Evolutionary conservation across 2,888 invertebrate species (phyloP).

Genomic region (Trimorus sp.): DNA sequence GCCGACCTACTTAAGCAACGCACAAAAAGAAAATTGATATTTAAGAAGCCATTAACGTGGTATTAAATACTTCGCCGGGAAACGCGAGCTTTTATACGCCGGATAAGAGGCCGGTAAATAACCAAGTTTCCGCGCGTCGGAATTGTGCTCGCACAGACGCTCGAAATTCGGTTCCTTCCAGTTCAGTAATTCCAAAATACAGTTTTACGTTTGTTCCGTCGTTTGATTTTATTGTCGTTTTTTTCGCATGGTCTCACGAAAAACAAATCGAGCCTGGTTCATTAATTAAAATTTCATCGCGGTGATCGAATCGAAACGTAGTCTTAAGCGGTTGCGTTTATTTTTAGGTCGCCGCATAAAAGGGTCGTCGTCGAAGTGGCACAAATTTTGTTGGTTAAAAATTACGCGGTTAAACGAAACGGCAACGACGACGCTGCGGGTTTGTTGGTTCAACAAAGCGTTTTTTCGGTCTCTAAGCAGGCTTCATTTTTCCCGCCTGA

Average conservation of each 20-base stretch:
- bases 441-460: constrained; percentile 35
- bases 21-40: constrained; percentile 53
- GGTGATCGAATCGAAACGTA: no score
- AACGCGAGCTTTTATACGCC: constrained; percentile 25
- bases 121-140: constrained; percentile 23
- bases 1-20: constrained; percentile 36
- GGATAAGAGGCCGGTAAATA: constrained; percentile 37
- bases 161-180: neutral
- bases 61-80: constrained; percentile 37
- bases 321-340: no score
- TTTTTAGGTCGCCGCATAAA: no score
- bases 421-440: constrained; percentile 27
- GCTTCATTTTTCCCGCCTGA: constrained; percentile 57
- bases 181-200: neutral
- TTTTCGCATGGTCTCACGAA: no score
- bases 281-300: no score
- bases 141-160: constrained; percentile 20
- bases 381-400: constrained; percentile 26
- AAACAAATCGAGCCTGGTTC: no score
- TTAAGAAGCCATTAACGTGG: constrained; percentile 49
- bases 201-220: neutral
- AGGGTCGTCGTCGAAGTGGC: no score
- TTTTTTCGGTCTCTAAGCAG: constrained; percentile 41
- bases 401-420: constrained; percentile 16
- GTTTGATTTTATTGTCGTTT: neutral